phyloP scores from a whole-genome alignment of 1,140 invertebrate genomes.

The Galleria mellonella region DNA sequence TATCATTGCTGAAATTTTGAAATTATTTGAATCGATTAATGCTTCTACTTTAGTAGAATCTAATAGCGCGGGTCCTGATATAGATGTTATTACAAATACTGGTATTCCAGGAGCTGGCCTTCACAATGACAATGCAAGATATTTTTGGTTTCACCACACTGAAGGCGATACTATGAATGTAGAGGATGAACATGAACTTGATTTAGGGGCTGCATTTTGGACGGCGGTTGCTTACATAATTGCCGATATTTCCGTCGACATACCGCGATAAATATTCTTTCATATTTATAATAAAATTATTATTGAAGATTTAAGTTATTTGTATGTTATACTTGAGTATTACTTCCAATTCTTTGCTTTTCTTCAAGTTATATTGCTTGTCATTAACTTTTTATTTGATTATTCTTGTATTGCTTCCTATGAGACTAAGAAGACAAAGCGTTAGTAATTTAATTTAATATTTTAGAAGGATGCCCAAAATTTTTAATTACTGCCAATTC shows the following conservation, averaged over 20 bases:
- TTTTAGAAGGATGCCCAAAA: too few relatives aligned
- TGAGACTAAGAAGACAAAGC: too few relatives aligned
- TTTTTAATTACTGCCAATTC: too few relatives aligned
- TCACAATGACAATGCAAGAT: conserved; percentile 79
- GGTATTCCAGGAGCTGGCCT: conserved; percentile 81
- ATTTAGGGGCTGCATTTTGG: conserved; percentile 82
- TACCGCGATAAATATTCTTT: neutral
- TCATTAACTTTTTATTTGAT: too few relatives aligned
- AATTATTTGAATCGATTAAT: conserved; percentile 63
- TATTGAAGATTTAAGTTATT: too few relatives aligned
- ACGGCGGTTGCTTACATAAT: conserved; percentile 81
- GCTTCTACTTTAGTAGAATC: conserved; percentile 39
- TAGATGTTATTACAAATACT: conserved; percentile 75
- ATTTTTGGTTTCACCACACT: conserved; percentile 88
- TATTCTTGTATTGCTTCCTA: too few relatives aligned
- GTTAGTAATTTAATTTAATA: too few relatives aligned
- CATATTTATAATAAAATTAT: too few relatives aligned
- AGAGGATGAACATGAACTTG: conserved; percentile 77
- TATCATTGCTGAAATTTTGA: conserved; percentile 79
- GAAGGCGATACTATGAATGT: conserved; percentile 84
- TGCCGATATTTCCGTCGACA: conserved; percentile 79
- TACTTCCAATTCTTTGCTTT: too few relatives aligned
- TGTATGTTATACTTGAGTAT: too few relatives aligned
- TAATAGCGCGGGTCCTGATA: conserved; percentile 77
- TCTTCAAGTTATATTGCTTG: too few relatives aligned